Conservation (phyloP, 2,113 vertebrate species). For the Amazona vittata region DNA sequence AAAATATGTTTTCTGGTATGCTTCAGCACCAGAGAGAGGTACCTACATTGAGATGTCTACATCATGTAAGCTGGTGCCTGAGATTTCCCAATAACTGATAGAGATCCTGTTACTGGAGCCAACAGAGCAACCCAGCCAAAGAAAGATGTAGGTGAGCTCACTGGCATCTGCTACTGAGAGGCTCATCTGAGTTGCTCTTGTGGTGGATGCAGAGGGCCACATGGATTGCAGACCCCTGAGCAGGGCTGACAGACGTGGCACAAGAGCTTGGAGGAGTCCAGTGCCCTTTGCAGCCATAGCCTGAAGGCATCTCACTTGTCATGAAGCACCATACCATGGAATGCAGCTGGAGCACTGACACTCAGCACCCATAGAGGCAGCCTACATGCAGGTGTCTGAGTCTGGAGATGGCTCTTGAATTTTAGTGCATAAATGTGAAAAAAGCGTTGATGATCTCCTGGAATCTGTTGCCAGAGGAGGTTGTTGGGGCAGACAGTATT, state of each 20-base stretch:
- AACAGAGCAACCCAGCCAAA: background rate
- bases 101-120: accelerated
- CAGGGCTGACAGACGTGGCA: background rate
- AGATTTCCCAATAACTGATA: background rate
- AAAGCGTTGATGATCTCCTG: background rate
- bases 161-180: background rate
- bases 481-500: background rate
- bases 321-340: background rate
- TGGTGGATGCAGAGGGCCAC: background rate
- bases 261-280: background rate
- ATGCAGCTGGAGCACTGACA: background rate
- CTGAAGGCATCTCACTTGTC: background rate
- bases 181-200: background rate
- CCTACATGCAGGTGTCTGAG: accelerated
- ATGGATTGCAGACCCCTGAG: background rate
- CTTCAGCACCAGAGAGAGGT: background rate
- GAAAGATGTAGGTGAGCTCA: background rate
- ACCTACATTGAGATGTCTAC: background rate
- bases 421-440: background rate
- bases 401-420: background rate
- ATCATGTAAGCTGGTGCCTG: background rate
- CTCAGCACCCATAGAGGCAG: accelerated
- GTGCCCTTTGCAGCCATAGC: background rate
- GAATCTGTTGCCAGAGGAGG: background rate
- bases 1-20: background rate